Evolutionary conservation across 2,113 vertebrate species (phyloP), one percentile per base, ranked within the genome.

Genomic region (Prionailurus bengalensis): DNA sequence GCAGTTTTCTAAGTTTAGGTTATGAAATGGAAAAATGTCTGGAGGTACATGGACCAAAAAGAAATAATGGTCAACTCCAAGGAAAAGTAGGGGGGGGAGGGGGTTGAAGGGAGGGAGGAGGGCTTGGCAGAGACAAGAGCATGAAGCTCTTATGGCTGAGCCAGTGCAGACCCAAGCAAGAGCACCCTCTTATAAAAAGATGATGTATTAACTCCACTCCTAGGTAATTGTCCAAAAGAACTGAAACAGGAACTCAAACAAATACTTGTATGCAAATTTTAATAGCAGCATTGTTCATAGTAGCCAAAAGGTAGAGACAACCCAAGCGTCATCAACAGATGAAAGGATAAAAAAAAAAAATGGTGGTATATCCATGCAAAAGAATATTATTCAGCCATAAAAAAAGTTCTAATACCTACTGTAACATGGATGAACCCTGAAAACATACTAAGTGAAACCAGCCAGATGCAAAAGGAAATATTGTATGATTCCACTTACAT

Each of bases 321-420:
- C 48, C 48, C 21, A 53, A 68, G 33, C 27, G 3, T 89, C 48
- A 68, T 17, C 79, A 66, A 76, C 23, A 78, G 31, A 66, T 80
- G 33, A 95, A 82, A 76, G 14, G 74, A 74, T 29, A 9, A 31
- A 31, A 48, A 39, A 71, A 89, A 33, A 85, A 86, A 96, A 91
- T 10, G 39, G 5, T 74, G 42, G 15, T 25, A 7, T n/a, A 25
- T 53, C 48, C 29, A 17, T 42, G 5, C 19, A 78, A 17, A 2
- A 48, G 71, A 96, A 66, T 85, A 92, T 65, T 61, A 81, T 68
- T 45, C 33, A 76, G 66, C 15, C 78, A 93, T 96, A 29, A 74
- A 96, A 95, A 1, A 89, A 45, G 5, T 36, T 71, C 33, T 74
- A 15, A 89, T 15, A 74, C 4, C n/a, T 89, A 31, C 58, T 51